These are phyloP conservation scores for Drosophila sturtevanti DNA, from an alignment of 1,140 invertebrate species.

Conservation along the genomic window DNA sequence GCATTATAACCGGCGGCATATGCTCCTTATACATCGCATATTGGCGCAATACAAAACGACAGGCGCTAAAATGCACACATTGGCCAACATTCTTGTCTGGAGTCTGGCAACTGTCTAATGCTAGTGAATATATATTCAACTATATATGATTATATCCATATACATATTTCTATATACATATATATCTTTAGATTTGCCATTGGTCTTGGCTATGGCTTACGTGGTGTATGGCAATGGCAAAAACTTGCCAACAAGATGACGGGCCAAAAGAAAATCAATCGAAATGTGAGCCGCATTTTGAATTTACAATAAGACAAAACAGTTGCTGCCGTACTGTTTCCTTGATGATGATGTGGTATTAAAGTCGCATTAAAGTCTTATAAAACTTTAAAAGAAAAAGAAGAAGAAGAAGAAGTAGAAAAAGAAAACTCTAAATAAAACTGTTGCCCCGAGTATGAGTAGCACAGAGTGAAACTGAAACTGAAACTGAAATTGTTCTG, in stretches of 20 bases:
- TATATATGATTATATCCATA: constrained; percentile 15
- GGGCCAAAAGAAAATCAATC: constrained; percentile 68
- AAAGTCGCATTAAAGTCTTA: constrained; percentile 78
- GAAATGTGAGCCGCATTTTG: constrained; percentile 66
- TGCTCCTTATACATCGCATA: constrained; percentile 75
- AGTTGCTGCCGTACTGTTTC: constrained; percentile 21
- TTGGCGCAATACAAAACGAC: constrained; percentile 65
- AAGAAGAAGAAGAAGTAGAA: too few species aligned
- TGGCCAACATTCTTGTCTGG: constrained; percentile 60
- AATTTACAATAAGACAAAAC: constrained; percentile 60
- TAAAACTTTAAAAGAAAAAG: constrained; percentile 45
- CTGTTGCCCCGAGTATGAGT: neutral
- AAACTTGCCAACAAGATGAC: constrained; percentile 60
- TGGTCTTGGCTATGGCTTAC: constrained; percentile 48
- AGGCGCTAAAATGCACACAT: constrained; percentile 69
- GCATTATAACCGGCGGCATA: constrained; percentile 70
- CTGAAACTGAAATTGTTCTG: constrained; percentile 28
- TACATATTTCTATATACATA: constrained; percentile 15
- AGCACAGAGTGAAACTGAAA: constrained; percentile 14
- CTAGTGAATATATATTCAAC: neutral
- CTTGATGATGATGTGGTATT: constrained; percentile 52
- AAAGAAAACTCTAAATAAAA: too few species aligned
- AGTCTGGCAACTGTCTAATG: constrained; percentile 61
- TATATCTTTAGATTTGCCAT: constrained; percentile 42
- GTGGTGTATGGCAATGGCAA: constrained; percentile 71